Evolutionary conservation across 2,797 vertebrate species (phyloP).

Genomic region (Poecilia picta): DNA sequence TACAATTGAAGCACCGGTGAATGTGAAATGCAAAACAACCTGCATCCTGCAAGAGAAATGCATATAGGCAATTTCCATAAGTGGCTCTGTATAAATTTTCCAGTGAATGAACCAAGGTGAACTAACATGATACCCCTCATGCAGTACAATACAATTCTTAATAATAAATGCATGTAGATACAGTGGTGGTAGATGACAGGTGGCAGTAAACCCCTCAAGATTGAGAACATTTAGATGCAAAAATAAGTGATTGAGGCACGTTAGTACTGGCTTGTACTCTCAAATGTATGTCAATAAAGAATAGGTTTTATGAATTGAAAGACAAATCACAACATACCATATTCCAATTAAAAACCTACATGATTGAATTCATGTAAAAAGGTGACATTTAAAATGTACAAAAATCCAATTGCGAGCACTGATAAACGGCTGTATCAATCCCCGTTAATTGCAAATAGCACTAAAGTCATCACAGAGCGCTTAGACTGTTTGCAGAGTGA

Average conservation of each 20-base stretch:
- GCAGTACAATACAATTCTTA: neutral
- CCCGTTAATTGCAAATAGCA: neutral
- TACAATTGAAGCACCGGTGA: neutral
- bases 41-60: neutral
- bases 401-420: neutral
- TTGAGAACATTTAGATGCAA: neutral
- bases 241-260: neutral
- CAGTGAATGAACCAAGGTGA: neutral
- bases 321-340: conserved; percentile 2
- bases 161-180: neutral
- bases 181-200: neutral
- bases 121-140: neutral
- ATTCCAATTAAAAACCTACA: neutral
- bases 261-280: neutral
- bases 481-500: neutral
- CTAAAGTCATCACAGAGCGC: neutral
- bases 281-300: neutral
- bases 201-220: neutral
- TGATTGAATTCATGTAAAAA: neutral
- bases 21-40: neutral
- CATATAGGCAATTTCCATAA: neutral
- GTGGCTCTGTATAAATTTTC: neutral
- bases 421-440: neutral
- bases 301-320: neutral
- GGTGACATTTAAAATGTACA: neutral